phyloP scores from a whole-genome alignment of 1,140 invertebrate species.

The Drosophila busckii region DNA sequence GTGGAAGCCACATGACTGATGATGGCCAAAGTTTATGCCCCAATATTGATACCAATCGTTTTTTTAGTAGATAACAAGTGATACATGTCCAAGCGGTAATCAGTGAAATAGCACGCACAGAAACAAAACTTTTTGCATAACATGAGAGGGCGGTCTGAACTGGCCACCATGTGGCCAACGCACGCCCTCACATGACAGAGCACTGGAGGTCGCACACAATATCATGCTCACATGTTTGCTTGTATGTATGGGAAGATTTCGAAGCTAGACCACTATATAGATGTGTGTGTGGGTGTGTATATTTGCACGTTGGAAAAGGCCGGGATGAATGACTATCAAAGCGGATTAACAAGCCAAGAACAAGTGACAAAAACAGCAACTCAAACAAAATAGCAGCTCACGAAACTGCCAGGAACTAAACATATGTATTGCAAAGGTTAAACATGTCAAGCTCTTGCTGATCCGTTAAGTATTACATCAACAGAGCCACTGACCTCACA shows the following conservation, averaged over 20 bases:
- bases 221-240: background rate
- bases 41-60: slow-evolving; percentile 73
- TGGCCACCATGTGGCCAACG: too few relatives aligned
- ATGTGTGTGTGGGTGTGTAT: background rate
- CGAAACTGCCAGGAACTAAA: too few relatives aligned
- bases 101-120: slow-evolving; percentile 50
- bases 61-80: slow-evolving; percentile 40
- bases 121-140: slow-evolving; percentile 42
- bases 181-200: slow-evolving; percentile 49
- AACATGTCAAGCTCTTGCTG: slow-evolving; percentile 68
- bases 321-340: slow-evolving; percentile 70
- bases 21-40: slow-evolving; percentile 40
- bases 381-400: background rate
- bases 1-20: slow-evolving; percentile 21
- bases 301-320: too few relatives aligned
- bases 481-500: too few relatives aligned
- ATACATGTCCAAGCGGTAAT: slow-evolving; percentile 42
- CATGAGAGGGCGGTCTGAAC: too few relatives aligned
- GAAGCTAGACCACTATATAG: slow-evolving; percentile 5
- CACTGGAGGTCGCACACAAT: slow-evolving; percentile 16
- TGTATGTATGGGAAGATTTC: background rate
- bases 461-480: slow-evolving; percentile 49
- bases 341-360: slow-evolving; percentile 57
- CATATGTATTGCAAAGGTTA: slow-evolving; percentile 44
- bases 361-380: slow-evolving; percentile 61